These are phyloP conservation scores for Catonia carolina DNA, from an alignment of 2,888 invertebrate genomes.

Conservation along the genomic window DNA sequence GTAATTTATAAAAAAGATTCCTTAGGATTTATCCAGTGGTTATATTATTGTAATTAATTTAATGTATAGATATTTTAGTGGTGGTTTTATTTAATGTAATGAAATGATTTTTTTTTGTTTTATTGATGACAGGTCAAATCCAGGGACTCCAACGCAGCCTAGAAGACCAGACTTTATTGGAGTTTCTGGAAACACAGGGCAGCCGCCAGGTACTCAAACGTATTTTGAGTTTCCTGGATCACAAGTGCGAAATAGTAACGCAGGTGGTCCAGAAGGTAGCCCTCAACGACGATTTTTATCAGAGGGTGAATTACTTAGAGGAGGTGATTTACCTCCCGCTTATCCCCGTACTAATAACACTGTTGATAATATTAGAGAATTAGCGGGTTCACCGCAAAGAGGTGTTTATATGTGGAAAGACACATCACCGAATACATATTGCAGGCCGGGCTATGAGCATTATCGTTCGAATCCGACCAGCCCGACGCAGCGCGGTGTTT, in stretches of 20 bases:
- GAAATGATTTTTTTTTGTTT: too few species aligned
- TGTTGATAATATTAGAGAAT: constrained; percentile 79
- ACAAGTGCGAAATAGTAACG: constrained; percentile 18
- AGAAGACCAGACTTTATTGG: constrained; percentile 83
- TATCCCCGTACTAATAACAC: constrained; percentile 66
- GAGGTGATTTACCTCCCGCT: constrained; percentile 46
- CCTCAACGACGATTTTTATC: constrained; percentile 73
- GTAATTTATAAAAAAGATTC: too few species aligned
- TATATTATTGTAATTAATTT: too few species aligned
- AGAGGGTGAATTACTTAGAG: constrained; percentile 71
- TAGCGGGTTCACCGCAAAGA: constrained; percentile 81
- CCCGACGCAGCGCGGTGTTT: constrained; percentile 53
- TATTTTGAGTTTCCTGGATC: constrained; percentile 43
- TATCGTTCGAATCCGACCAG: constrained; percentile 69
- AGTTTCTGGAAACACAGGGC: constrained; percentile 44
- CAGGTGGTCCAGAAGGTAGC: constrained; percentile 47
- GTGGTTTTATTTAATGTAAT: too few species aligned
- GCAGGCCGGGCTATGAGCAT: constrained; percentile 41
- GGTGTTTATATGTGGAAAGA: constrained; percentile 76
- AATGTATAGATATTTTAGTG: too few species aligned
- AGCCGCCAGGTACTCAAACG: constrained; percentile 37
- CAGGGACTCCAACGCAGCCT: constrained; percentile 85
- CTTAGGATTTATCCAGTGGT: too few species aligned
- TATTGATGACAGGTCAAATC: constrained; percentile 78
- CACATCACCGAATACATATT: constrained; percentile 59